phyloP scores from a whole-genome alignment of 2,797 vertebrate genomes.

The Remorina albescens region DNA sequence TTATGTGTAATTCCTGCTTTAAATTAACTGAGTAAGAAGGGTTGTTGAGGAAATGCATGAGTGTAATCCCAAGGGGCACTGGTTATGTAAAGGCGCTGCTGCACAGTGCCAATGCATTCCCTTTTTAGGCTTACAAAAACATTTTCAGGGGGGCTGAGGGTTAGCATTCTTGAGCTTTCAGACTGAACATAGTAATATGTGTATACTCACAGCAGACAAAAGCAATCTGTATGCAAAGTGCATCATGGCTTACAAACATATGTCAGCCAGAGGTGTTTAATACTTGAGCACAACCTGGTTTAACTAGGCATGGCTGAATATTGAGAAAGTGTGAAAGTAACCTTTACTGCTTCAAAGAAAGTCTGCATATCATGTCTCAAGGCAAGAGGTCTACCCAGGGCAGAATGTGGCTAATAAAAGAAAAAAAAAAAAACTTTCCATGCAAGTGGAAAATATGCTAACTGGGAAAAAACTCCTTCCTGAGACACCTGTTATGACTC shows the following conservation, averaged over 20 bases:
- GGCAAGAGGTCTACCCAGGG: conserved; percentile 73
- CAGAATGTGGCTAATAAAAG: conserved; percentile 76
- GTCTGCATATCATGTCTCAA: conserved; percentile 77
- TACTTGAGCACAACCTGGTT: conserved; percentile 63
- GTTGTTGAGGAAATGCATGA: conserved; percentile 51
- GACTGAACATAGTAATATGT: conserved; percentile 21
- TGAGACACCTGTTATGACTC: conserved; percentile 85
- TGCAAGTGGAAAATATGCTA: conserved; percentile 84
- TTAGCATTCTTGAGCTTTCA: conserved; percentile 4
- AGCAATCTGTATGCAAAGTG: conserved; percentile 66
- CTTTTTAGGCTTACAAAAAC: conserved; percentile 33
- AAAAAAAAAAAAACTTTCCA: conserved; percentile 77
- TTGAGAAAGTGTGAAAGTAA: conserved; percentile 80
- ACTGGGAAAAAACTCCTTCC: conserved; percentile 67
- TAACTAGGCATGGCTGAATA: conserved; percentile 75
- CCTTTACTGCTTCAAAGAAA: conserved; percentile 83
- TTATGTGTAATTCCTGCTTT: conserved; percentile 57
- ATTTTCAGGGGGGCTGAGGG: background rate
- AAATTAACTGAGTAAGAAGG: conserved; percentile 53
- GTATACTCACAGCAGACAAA: conserved; percentile 34
- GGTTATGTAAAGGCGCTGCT: conserved; percentile 39
- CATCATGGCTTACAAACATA: conserved; percentile 66
- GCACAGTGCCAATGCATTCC: conserved; percentile 13
- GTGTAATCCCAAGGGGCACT: conserved; percentile 33
- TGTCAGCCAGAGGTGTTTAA: conserved; percentile 68